Conservation (phyloP, 2,888 invertebrate species). For the Drosophila quinaria region DNA sequence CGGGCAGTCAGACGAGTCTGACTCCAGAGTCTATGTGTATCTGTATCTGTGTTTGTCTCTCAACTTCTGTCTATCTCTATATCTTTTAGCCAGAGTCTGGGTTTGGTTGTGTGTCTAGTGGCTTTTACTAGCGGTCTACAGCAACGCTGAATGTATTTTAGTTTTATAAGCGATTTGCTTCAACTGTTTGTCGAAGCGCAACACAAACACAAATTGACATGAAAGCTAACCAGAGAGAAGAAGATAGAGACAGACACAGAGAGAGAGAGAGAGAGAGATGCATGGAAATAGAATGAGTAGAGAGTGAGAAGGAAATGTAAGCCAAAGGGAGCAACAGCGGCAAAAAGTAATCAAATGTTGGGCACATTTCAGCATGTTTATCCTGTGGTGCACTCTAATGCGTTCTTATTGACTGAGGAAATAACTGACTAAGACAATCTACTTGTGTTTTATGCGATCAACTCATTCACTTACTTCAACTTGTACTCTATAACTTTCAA, state of each 20-base stretch:
- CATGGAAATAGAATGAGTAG: background rate
- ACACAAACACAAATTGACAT: conserved; percentile 68
- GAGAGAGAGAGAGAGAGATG: background rate
- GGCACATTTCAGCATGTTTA: conserved; percentile 50
- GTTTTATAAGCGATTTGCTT: conserved; percentile 75
- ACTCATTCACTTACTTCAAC: background rate
- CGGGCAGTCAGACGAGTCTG: conserved; percentile 21
- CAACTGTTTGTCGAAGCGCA: conserved; percentile 66
- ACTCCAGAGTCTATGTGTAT: background rate
- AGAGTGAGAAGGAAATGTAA: background rate
- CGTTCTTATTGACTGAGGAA: conserved; percentile 29
- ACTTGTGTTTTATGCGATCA: background rate
- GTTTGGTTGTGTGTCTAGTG: conserved; percentile 6
- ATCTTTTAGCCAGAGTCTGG: conserved; percentile 1
- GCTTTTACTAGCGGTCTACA: conserved; percentile 6
- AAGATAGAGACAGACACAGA: too few relatives aligned
- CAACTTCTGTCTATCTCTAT: background rate
- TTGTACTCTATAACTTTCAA: background rate
- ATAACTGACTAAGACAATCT: conserved; percentile 21
- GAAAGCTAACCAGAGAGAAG: conserved; percentile 28
- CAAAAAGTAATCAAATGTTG: conserved; percentile 67
- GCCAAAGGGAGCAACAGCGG: conserved; percentile 17
- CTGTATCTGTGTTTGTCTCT: background rate
- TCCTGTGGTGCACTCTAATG: conserved; percentile 33
- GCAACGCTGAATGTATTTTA: conserved; percentile 59